Base-by-base conservation (phyloP, 2,113 vertebrate genomes). In the Periophthalmus modestus region DNA sequence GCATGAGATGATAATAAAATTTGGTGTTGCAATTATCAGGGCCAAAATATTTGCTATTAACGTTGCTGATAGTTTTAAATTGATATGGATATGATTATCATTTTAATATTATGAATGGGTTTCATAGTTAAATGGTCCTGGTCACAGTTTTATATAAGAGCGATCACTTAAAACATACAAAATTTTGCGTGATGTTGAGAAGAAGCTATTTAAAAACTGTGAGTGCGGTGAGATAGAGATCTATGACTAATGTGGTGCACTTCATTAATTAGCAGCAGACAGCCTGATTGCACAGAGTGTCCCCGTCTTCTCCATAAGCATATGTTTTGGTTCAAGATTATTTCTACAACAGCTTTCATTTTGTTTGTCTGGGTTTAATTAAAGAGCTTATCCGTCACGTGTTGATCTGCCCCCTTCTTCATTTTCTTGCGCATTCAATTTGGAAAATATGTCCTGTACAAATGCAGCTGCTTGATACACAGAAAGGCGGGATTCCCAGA, bases 241-340 rank as follows among this genome's bases (percentile, higher is more conserved):
- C 34, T 65, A 12, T 43, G 24, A 65, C 39, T 39, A 39, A 39
- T 43, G 18, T 43, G 62, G 43, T 65, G 62, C 10, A n/a, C 33
- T 65, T 65, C 18, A 65, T 65, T 65, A 43, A 65, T 65, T 65
- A 65, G 62, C 18, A 65, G 62, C 62, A 65, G 36, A 65, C 62
- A 39, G 36, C 2, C 62, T 65, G 62, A 65, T 65, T 65, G 62
- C n/a, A 34, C 62, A 65, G 62, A 65, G 33, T 7, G 62, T 39
- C 59, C 59, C 23, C 28, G 10, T 39, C 34, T 43, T 43, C 18
- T 43, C 62, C 36, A 65, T 19, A 36, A 65, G 62, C 62, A 65
- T 65, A 65, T 65, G 62, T 43, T 65, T 36, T 65, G 33, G 9
- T 65, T 65, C 18, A 10, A 65, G 62, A 43, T 65, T 19, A 39